Percentiles rank a stretch among this genome's conserved stretches.
phyloP scores from a whole-genome alignment of 2,797 vertebrate species.

The Sebastiscus albofasciatus region DNA sequence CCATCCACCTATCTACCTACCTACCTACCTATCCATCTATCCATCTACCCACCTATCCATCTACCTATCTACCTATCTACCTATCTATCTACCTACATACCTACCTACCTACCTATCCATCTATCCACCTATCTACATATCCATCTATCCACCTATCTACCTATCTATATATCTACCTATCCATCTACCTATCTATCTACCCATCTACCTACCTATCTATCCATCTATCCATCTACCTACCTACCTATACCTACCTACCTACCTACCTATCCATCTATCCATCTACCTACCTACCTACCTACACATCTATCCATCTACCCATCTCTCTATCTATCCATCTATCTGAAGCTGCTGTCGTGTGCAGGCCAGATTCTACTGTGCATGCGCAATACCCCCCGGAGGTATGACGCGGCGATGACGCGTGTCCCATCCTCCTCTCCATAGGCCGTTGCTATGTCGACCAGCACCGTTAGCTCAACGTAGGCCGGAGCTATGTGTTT shows the following conservation, averaged over 20 bases:
- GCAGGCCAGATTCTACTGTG: too few species aligned
- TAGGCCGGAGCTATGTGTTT: slow-evolving; percentile 64
- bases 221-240: fast-evolving
- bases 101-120: fast-evolving
- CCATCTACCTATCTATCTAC: fast-evolving
- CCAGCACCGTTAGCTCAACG: slow-evolving; percentile 27
- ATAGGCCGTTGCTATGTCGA: neutral
- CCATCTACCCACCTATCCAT: fast-evolving
- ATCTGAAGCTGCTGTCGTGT: too few species aligned
- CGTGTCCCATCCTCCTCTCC: too few species aligned
- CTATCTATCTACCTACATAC: fast-evolving
- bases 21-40: fast-evolving
- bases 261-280: fast-evolving
- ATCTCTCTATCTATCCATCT: too few species aligned
- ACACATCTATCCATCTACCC: fast-evolving
- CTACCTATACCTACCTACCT: fast-evolving
- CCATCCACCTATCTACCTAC: fast-evolving
- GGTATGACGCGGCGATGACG: too few species aligned
- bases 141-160: fast-evolving
- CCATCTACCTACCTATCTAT: fast-evolving
- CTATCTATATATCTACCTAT: fast-evolving
- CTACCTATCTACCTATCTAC: fast-evolving
- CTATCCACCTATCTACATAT: fast-evolving
- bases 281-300: fast-evolving
- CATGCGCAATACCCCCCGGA: too few species aligned